Base-by-base conservation (phyloP, 1,140 invertebrate species). In the Drosophila bocki region DNA sequence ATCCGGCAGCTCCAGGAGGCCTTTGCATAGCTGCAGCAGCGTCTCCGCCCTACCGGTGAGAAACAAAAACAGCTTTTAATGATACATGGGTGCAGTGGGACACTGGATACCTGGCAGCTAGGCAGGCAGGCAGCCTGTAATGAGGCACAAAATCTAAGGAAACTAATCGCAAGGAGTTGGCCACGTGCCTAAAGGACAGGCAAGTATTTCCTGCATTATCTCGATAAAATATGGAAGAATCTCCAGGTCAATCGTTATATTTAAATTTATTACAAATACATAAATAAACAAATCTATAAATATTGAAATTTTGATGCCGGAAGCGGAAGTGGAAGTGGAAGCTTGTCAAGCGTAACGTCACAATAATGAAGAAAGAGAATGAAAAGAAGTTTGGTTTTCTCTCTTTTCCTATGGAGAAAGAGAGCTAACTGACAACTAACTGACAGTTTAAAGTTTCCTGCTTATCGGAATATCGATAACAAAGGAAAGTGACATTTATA, bases 21-120 rank as follows among this genome's bases (percentile, higher is more conserved):
- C 78, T 71, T n/a, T 1, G 69, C 51, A 4, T 7, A 13, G 39
- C 42, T 29, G 15, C 32, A 39, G 39, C n/a, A 17, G 3, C n/a
- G 8, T 39, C 12, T n/a, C 50, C 13, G 11, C 41, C 26, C 32
- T 12, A 9, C 44, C 12, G 37, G 35, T n/a, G 45, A 29, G 62
- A 68, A 15, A 79, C 42, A 72, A 80, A 77, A 77, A 60, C 62
- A 78, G 69, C 51, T 81, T 86, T 86, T 85, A 86, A 85, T 85
- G 82, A 86, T 86, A 86, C 68, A 85, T 78, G 56, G 35, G 9
- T 39, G 58, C 41, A 47, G 22, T 32, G 42, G 63, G 29, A 54
- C 51, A 54, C 32, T 19, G 26, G 56, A 53, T 47, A 54, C 35
- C 53, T 22, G 17, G 51, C 7, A 35, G 32, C 12, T 33, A 42